Conservation (phyloP, 2,113 vertebrate species). For the Macquaria ambigua region DNA sequence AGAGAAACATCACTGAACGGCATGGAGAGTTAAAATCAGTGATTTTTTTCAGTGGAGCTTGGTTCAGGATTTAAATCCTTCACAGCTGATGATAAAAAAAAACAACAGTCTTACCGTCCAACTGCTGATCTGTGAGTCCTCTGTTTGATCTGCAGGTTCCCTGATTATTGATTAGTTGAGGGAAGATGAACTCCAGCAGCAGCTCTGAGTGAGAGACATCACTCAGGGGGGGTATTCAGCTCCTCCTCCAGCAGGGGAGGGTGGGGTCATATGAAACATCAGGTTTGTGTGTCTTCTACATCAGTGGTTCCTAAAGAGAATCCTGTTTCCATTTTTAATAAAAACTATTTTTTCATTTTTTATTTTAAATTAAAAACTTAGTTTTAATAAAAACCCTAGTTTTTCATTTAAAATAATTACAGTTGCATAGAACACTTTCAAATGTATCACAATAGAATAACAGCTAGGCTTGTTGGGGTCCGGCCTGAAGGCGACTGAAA, state of each 20-base stretch:
- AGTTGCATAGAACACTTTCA: no score
- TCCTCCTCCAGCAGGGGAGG: slow-evolving; percentile 1
- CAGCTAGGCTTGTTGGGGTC: no score
- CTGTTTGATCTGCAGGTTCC: neutral
- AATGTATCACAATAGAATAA: no score
- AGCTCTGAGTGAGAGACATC: neutral
- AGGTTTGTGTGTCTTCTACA: no score
- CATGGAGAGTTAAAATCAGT: neutral
- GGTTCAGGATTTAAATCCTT: neutral
- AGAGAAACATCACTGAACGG: neutral
- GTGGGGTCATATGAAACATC: neutral
- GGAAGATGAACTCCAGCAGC: neutral
- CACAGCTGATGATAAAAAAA: neutral
- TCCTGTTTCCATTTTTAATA: no score
- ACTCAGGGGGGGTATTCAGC: no score
- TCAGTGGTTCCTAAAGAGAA: no score
- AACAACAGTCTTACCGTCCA: slow-evolving; percentile 16
- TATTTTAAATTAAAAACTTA: no score
- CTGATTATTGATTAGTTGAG: neutral
- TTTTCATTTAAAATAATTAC: no score
- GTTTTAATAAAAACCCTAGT: no score
- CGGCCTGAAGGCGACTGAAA: no score
- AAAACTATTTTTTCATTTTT: no score
- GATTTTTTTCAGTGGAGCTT: neutral
- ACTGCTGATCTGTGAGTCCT: neutral